Conservation (phyloP, 2,797 vertebrate genomes). For the Emys orbicularis region DNA sequence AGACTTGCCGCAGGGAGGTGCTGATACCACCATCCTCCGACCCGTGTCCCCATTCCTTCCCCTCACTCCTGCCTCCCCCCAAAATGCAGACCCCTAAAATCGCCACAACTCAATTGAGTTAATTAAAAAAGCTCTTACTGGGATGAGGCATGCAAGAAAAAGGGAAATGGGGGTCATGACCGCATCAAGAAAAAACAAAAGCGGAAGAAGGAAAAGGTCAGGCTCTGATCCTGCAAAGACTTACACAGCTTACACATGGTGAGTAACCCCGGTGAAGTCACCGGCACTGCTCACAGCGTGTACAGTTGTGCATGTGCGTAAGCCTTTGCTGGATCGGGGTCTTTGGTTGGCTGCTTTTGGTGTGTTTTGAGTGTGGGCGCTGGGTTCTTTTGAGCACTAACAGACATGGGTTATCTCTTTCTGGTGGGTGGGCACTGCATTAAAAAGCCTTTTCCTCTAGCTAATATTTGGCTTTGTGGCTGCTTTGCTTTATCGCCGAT, state of each 20-base stretch:
- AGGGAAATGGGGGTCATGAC: neutral
- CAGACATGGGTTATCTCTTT: neutral
- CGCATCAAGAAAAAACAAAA: no score
- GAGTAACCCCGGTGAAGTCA: neutral
- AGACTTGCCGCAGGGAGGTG: no score
- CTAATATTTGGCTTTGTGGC: neutral
- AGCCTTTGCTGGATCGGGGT: neutral
- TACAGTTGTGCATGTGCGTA: no score
- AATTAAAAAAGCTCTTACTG: neutral
- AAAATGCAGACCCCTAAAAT: neutral
- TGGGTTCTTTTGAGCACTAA: neutral
- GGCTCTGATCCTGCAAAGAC: neutral
- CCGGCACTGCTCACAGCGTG: neutral
- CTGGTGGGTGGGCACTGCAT: no score
- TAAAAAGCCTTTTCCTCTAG: neutral
- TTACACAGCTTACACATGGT: neutral
- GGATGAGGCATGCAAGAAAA: neutral
- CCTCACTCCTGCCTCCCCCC: neutral
- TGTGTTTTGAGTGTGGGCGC: neutral
- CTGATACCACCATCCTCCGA: no score
- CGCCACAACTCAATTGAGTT: neutral
- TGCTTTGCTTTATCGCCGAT: neutral
- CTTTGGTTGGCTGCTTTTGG: neutral
- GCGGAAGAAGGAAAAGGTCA: neutral
- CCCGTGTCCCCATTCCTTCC: no score